Evolutionary conservation across 2,797 vertebrate species (phyloP).

Genomic region (Scomberomorus guttatus): DNA sequence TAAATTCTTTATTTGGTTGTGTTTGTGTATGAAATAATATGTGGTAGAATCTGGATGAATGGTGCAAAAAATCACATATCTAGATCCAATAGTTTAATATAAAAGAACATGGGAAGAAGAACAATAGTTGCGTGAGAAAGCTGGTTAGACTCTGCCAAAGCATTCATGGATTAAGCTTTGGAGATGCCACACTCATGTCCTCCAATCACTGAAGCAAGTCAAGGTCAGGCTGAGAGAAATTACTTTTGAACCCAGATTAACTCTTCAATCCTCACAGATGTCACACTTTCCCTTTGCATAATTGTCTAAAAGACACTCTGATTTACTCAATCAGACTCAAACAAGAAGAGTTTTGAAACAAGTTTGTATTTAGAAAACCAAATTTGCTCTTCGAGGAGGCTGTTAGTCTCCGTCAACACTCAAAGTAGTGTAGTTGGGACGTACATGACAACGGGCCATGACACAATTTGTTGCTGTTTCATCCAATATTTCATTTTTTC

Average conservation of each 20-base stretch:
- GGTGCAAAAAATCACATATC: conserved; percentile 66
- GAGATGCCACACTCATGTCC: conserved; percentile 20
- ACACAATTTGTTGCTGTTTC: neutral
- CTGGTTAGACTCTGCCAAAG: conserved; percentile 62
- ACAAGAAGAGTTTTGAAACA: neutral
- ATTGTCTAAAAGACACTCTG: neutral
- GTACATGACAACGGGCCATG: neutral
- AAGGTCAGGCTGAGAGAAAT: conserved; percentile 19
- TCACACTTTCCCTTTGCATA: conserved; percentile 23
- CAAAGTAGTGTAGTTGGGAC: neutral
- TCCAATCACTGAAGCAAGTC: conserved; percentile 39
- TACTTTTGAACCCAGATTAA: conserved; percentile 47
- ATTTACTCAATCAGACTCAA: neutral
- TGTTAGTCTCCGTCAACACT: neutral
- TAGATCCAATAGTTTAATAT: conserved; percentile 57
- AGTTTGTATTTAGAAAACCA: neutral
- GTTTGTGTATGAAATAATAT: conserved; percentile 72
- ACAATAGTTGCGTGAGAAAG: conserved; percentile 30
- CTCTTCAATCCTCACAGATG: conserved; percentile 10
- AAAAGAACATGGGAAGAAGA: conserved; percentile 31
- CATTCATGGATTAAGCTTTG: conserved; percentile 40
- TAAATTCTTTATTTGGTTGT: conserved; percentile 80
- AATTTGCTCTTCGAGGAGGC: neutral
- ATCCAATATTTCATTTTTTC: neutral
- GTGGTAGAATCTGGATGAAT: conserved; percentile 70